Conservation (phyloP, 2,797 vertebrate species). For the Chaenodraco wilsoni region DNA sequence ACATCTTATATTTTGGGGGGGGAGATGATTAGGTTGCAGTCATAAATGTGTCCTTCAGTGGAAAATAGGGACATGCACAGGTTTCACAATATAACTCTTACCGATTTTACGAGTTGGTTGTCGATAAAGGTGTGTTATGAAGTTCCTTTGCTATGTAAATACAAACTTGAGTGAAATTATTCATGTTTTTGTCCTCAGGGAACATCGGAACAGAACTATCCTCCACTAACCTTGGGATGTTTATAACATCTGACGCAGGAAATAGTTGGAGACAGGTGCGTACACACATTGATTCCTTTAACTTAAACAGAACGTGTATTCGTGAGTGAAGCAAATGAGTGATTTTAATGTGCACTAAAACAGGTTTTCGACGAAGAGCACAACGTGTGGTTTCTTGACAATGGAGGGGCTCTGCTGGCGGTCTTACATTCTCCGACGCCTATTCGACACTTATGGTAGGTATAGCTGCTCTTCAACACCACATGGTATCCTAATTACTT, state of each 20-base stretch:
- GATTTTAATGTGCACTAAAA: conserved; percentile 34
- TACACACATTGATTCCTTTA: background rate
- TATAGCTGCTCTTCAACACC: conserved; percentile 16
- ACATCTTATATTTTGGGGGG: conserved; percentile 44
- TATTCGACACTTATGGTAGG: conserved; percentile 93
- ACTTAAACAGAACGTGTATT: conserved; percentile 28
- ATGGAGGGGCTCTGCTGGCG: conserved; percentile 93
- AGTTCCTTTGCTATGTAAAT: conserved; percentile 62
- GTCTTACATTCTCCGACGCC: conserved; percentile 90
- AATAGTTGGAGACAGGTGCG: conserved; percentile 96
- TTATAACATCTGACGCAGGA: conserved; percentile 94
- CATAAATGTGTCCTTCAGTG: conserved; percentile 48
- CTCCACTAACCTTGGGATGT: conserved; percentile 90
- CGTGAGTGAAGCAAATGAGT: conserved; percentile 15
- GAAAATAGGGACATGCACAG: conserved; percentile 45
- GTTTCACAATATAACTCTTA: conserved; percentile 39
- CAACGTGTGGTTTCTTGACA: conserved; percentile 96
- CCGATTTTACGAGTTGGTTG: conserved; percentile 50
- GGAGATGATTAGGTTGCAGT: conserved; percentile 43
- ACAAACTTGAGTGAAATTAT: conserved; percentile 40
- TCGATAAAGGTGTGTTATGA: conserved; percentile 30
- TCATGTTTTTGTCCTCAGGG: conserved; percentile 80
- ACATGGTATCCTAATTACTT: conserved; percentile 40
- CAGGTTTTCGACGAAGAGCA: conserved; percentile 97
- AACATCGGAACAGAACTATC: conserved; percentile 93